Evolutionary conservation across 2,888 invertebrate species (phyloP), one percentile per base, ranked within the genome.

Genomic region (Phengaris alcon): DNA sequence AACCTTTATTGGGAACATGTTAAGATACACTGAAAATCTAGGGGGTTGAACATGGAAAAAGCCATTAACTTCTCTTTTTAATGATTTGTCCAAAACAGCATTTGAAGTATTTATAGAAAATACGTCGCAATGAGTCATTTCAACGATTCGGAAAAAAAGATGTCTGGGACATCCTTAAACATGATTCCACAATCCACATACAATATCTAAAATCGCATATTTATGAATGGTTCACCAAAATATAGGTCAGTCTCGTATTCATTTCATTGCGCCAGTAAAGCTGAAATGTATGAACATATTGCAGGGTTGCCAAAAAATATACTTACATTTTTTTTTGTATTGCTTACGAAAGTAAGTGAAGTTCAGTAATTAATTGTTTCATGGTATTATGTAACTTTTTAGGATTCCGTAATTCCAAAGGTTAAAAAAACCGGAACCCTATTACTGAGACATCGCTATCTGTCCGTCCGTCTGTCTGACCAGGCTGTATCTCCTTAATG

Each of bases 241-340:
- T 79, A 77, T 79, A 78, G 80, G 80, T 79, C 80, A 79, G 80
- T 77, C 75, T 76, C 78, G 78, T 81, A 79, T 79, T 77, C 77
- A 78, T 79, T 79, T 79, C 79, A 79, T 79, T 77, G 80, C 79
- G 79, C 73, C 51, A 76, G 78, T 76, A 76, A 77, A 75, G 79
- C 79, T 80, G 78, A 80, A 74, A 81, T 76, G 78, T 81, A 79
- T 80, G 80, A 78, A 80, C 80, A 79, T 79, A 70, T 70, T 70
- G 48, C 51, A 70, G 51, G 70, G 70, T 51, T 70, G 70, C 70
- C 70, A 70, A 48, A 70, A 70, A 51, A 15, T 70, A 48, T 9
- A n/a, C 10, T 10, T 48, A n/a, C 70, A 64, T 5, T 44, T 15
- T 51, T 51, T 70, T 12, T 70, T 70, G 9, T 70, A 22, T n/a